Conservation (phyloP, 1,140 invertebrate genomes). For the Lepidurus apus region DNA sequence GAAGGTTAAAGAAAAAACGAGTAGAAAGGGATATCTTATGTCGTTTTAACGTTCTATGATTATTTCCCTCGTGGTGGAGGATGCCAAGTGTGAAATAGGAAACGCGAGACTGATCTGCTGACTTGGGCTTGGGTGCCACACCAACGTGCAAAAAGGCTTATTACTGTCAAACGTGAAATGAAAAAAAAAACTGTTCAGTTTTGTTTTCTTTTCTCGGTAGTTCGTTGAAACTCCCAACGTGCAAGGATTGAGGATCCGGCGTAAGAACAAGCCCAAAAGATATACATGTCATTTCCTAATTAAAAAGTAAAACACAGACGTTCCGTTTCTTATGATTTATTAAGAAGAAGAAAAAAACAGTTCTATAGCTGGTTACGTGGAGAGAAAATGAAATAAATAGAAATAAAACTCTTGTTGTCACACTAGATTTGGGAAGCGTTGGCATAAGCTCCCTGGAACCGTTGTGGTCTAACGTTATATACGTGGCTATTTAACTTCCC, state of each 20-base stretch:
- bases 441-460: neutral
- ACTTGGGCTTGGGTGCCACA: neutral
- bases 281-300: too few relatives aligned
- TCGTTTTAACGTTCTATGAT: neutral
- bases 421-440: neutral
- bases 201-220: too few relatives aligned
- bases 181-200: neutral
- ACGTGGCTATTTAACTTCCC: slow-evolving; percentile 6
- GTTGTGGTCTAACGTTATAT: slow-evolving; percentile 2
- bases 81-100: slow-evolving; percentile 15
- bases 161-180: slow-evolving; percentile 5
- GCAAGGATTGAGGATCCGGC: too few relatives aligned
- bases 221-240: too few relatives aligned
- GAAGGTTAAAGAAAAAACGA: neutral
- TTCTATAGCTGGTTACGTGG: too few relatives aligned
- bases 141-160: neutral
- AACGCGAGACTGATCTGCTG: slow-evolving; percentile 9
- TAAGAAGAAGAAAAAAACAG: too few relatives aligned
- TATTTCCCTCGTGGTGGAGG: neutral
- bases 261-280: too few relatives aligned
- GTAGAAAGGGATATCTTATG: neutral
- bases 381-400: too few relatives aligned
- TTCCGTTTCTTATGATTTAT: too few relatives aligned
- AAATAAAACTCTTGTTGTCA: neutral
- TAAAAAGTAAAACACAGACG: too few relatives aligned